Conservation (phyloP, 2,797 vertebrate genomes). For the Siniperca scherzeri region DNA sequence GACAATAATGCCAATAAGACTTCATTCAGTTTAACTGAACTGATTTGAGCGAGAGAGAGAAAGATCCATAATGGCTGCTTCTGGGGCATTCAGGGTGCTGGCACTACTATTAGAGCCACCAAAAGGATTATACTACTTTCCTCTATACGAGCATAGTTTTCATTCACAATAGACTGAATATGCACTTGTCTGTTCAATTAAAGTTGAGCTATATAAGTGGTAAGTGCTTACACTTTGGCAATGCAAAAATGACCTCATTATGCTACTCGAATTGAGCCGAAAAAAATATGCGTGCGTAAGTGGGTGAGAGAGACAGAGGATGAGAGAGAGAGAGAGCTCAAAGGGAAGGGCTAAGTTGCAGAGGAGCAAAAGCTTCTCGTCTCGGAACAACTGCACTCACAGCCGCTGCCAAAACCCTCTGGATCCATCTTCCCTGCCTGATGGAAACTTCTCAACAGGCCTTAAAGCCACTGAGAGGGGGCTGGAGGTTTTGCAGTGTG, state of each 20-base stretch:
- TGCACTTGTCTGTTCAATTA: slow-evolving; percentile 76
- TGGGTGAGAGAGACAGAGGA: slow-evolving; percentile 43
- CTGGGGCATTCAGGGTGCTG: slow-evolving; percentile 17
- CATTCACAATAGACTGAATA: slow-evolving; percentile 65
- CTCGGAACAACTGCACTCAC: slow-evolving; percentile 78
- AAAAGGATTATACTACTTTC: slow-evolving; percentile 44
- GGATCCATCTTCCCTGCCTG: slow-evolving; percentile 62
- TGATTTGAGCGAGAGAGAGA: slow-evolving; percentile 50
- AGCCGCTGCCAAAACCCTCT: slow-evolving; percentile 69
- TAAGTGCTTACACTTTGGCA: slow-evolving; percentile 71
- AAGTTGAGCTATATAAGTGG: slow-evolving; percentile 70
- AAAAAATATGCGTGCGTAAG: slow-evolving; percentile 26
- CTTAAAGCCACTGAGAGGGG: slow-evolving; percentile 49
- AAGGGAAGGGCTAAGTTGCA: slow-evolving; percentile 64
- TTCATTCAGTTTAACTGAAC: slow-evolving; percentile 54
- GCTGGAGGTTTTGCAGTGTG: slow-evolving; percentile 46
- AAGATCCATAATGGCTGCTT: slow-evolving; percentile 38
- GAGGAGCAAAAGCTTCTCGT: slow-evolving; percentile 69
- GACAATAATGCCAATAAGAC: slow-evolving; percentile 40
- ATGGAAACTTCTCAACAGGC: slow-evolving; percentile 74
- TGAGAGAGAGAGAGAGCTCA: slow-evolving; percentile 46
- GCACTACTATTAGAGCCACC: slow-evolving; percentile 36
- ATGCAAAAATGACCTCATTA: slow-evolving; percentile 73
- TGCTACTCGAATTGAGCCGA: slow-evolving; percentile 56
- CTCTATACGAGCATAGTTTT: slow-evolving; percentile 43